Evolutionary conservation across 1,140 invertebrate genomes (phyloP), one percentile per base, ranked within the genome.

Genomic region (Potamilus streckersoni): DNA sequence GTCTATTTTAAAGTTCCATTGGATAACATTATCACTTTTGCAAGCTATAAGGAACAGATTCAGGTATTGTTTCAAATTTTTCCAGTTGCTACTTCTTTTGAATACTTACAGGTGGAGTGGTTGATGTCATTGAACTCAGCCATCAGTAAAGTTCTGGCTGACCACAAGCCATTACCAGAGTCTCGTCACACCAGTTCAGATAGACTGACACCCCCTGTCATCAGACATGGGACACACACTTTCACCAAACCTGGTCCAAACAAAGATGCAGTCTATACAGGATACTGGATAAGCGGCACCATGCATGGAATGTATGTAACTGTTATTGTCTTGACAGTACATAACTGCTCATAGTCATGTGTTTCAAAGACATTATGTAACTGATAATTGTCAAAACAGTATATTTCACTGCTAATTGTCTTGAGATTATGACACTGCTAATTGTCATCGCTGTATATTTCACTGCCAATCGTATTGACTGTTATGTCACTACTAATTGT

Each of bases 271-370:
- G 94, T 92, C 74, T 96, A 96, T 84, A 90, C 86, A 67, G 93
- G 93, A 86, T 84, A 93, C 69, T 96, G 95, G 95, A 87, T 94
- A 19, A 93, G 93, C 86, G 95, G 94, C 3, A 94, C 96, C 83
- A 91, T 96, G 79, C 94, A 97, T 88, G 96, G 95, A 16, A 91
- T 91, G 89, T 90, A 76, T 82, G 87, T 83, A 55, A 63, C 20
- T 74, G 19, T 1, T 20, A 62, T 20, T 67, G 31, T 67, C 19
- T 19, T 23, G 11, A 8, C 11, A 49, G 38, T 49, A 49, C 1
- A 11, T 49, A 49, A 49, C 38, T 49, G 38, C 38, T 49, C 6
- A 49, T 49, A 8, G 38, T 49, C 11, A 11, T 49, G 11, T 49
- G 11, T 49, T 49, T 49, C 1, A 11, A 8, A 8, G 38, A 49